Base-by-base conservation (phyloP, 2,888 invertebrate species). In the Eilema griseolum region DNA sequence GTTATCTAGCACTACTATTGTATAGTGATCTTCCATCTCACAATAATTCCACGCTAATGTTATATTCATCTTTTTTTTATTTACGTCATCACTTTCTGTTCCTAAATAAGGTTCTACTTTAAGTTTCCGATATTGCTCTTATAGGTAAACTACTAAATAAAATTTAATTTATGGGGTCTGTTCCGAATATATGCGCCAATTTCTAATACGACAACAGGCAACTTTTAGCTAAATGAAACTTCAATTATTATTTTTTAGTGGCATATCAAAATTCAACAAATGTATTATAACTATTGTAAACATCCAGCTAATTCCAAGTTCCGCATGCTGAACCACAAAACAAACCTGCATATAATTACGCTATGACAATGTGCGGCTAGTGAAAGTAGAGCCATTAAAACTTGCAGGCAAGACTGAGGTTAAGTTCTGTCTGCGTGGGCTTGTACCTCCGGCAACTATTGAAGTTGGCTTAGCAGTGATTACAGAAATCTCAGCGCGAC, bases 361-460 rank as follows among this genome's bases (percentile, higher is more conserved):
- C 71, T 71, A 72, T 72, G 73, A 80, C 67, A 71, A 73, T 37
- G 62, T 24, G 64, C 62, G 63, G 37, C 65, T 63, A 62, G 69
- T 61, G 74, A 72, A 59, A 63, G 65, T 73, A 61, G 61, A 61
- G 68, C 71, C 70, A 73, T 81, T 80, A 75, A 73, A 81, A 80
- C 76, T 80, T 78, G 56, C 59, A 63, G 12, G 61, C 64, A 64
- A 37, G 60, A 64, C 71, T 16, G 64, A 33, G 67, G 61, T 37
- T 71, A 65, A 65, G 64, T 68, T 68, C 26, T 56, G 24, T 61
- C 67, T 62, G 41, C 41, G 41, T 52, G 33, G 37, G 46, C 66
- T 62, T 60, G 62, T 66, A 37, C 56, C 63, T 66, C 16, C 57
- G 63, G 59, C 52, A 64, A 67, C 67, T 71, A 71, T 67, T 71